These are phyloP conservation scores for Theropithecus gelada DNA, from an alignment of 2,113 vertebrate species.

Conservation along the genomic window DNA sequence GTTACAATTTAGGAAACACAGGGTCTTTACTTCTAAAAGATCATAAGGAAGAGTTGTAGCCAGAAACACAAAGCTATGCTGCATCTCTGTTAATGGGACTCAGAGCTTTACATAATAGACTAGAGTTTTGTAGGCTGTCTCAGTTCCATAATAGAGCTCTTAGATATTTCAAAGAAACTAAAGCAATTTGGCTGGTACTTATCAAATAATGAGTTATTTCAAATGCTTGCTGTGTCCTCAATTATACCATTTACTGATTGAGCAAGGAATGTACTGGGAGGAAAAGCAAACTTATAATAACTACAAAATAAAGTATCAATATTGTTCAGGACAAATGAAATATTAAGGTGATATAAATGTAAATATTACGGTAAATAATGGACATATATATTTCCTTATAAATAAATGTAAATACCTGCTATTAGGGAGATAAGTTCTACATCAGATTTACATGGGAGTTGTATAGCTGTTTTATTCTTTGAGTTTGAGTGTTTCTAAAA, in stretches of 20 bases:
- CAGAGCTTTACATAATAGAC: not conserved
- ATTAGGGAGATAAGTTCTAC: not conserved
- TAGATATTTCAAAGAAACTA: not conserved
- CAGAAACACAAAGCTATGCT: not conserved
- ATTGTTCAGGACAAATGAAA: not conserved
- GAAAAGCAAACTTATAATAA: not conserved
- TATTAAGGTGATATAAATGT: not conserved
- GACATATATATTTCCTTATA: not conserved
- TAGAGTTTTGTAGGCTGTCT: not conserved
- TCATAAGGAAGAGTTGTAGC: not conserved
- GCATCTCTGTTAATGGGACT: not conserved
- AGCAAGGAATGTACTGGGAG: not conserved
- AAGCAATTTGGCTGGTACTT: not conserved
- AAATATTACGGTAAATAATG: not conserved
- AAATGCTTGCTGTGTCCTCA: not conserved
- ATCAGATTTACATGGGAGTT: constrained; percentile 31
- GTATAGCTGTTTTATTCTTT: not conserved
- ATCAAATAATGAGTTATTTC: not conserved
- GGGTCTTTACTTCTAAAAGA: not conserved
- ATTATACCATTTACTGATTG: not conserved
- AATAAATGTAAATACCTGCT: constrained; percentile 20
- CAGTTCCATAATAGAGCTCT: not conserved
- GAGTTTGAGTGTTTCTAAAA: not conserved
- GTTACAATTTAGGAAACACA: constrained; percentile 33
- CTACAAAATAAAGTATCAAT: not conserved